These are phyloP conservation scores for Nephrotoma appendiculata DNA, from an alignment of 2,888 invertebrate species.

Conservation along the genomic window DNA sequence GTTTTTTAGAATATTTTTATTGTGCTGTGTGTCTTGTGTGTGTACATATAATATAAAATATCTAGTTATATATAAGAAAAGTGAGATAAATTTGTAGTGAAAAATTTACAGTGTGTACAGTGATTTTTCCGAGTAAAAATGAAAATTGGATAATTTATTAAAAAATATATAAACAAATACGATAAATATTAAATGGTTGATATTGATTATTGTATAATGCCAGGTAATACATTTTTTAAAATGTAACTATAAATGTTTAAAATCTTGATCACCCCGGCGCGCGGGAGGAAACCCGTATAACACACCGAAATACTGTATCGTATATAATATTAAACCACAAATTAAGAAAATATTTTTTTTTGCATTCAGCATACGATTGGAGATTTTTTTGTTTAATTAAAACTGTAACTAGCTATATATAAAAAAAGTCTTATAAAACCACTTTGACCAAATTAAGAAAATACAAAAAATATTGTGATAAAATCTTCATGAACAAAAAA, in stretches of 20 bases:
- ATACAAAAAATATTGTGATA: neutral
- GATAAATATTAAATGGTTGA: neutral
- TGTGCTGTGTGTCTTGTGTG: neutral
- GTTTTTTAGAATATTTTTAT: neutral
- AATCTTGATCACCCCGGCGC: neutral
- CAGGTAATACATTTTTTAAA: neutral
- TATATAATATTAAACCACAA: neutral
- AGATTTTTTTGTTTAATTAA: neutral
- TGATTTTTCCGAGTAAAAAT: neutral
- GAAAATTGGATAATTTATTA: conserved; percentile 2
- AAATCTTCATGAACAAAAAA: neutral
- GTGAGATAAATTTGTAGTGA: neutral
- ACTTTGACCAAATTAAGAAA: neutral
- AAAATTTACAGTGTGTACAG: neutral
- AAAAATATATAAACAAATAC: neutral
- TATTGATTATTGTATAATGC: conserved; percentile 1
- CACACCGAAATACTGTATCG: neutral
- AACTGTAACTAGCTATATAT: neutral
- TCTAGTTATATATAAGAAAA: neutral
- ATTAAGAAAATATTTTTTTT: neutral
- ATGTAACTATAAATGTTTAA: neutral
- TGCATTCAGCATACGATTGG: neutral
- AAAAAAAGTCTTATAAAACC: neutral
- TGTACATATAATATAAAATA: neutral
- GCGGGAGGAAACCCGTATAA: neutral